Percentiles rank a stretch among this genome's conserved stretches.
Evolutionary conservation across 2,888 invertebrate species (phyloP).

Genomic region (Drosophila anomalipes): DNA sequence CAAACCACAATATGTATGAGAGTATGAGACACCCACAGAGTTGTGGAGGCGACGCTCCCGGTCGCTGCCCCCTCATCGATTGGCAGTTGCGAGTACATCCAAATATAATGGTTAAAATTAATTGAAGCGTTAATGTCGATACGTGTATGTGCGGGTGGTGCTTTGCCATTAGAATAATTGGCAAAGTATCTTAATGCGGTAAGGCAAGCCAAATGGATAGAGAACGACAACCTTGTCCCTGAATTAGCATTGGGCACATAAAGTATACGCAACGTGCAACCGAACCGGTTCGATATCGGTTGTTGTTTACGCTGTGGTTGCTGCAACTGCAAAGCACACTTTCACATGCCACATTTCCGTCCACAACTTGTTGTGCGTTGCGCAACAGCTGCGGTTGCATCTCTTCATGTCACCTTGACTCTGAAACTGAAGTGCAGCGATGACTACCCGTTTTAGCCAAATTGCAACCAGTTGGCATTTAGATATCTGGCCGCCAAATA

Average conservation of each 20-base stretch:
- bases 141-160: constrained; percentile 52
- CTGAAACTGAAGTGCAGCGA: constrained; percentile 58
- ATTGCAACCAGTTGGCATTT: constrained; percentile 35
- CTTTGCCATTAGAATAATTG: constrained; percentile 58
- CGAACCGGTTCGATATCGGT: constrained; percentile 44
- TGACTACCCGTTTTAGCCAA: constrained; percentile 38
- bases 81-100: constrained; percentile 30
- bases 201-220: constrained; percentile 9
- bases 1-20: constrained; percentile 20
- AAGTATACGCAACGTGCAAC: constrained; percentile 64
- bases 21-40: constrained; percentile 32
- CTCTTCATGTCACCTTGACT: constrained; percentile 71
- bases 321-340: constrained; percentile 50
- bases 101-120: constrained; percentile 40
- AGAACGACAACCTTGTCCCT: constrained; percentile 66
- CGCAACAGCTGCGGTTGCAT: constrained; percentile 63
- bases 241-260: constrained; percentile 33
- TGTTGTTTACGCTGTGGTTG: constrained; percentile 18
- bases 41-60: constrained; percentile 29
- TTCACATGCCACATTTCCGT: constrained; percentile 74
- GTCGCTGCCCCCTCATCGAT: constrained; percentile 43
- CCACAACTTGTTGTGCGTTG: constrained; percentile 51
- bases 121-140: constrained; percentile 60
- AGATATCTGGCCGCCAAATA: constrained; percentile 15
- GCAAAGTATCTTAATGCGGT: constrained; percentile 55